These are phyloP conservation scores for Girardinus metallicus DNA, from an alignment of 2,797 vertebrate species.

Conservation along the genomic window DNA sequence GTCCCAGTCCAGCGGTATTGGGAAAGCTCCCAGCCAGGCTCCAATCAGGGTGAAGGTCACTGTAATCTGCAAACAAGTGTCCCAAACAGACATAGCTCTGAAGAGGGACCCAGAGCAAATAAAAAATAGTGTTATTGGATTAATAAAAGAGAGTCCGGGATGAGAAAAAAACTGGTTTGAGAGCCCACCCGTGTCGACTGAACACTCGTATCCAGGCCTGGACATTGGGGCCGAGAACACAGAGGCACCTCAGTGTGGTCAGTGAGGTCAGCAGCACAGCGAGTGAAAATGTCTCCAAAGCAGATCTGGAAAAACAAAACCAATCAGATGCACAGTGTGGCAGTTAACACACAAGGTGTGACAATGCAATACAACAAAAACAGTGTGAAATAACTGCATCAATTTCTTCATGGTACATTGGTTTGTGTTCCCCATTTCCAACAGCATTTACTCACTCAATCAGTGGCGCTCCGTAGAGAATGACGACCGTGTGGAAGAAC, in stretches of 20 bases:
- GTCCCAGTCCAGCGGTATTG: constrained; percentile 85
- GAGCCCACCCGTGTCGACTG: constrained; percentile 91
- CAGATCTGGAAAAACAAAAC: constrained; percentile 77
- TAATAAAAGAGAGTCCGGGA: neutral
- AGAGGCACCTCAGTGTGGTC: constrained; percentile 92
- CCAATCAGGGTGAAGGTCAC: constrained; percentile 88
- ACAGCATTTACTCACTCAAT: constrained; percentile 88
- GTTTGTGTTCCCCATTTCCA: neutral
- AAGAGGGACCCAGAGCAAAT: constrained; percentile 14
- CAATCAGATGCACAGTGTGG: neutral
- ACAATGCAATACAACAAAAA: neutral
- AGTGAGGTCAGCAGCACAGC: constrained; percentile 90
- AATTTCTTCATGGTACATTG: neutral
- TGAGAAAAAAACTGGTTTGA: neutral
- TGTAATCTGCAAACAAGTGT: constrained; percentile 94
- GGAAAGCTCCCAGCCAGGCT: constrained; percentile 94
- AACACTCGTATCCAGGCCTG: constrained; percentile 96
- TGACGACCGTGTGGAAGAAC: constrained; percentile 90
- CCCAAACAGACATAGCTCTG: constrained; percentile 94
- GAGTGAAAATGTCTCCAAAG: constrained; percentile 92
- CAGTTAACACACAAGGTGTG: neutral
- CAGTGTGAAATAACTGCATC: neutral
- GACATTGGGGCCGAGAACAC: constrained; percentile 92
- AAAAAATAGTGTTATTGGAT: neutral
- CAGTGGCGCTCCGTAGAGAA: constrained; percentile 95